Evolutionary conservation across 2,888 invertebrate species (phyloP).

Genomic region (Odontomyia ornata): DNA sequence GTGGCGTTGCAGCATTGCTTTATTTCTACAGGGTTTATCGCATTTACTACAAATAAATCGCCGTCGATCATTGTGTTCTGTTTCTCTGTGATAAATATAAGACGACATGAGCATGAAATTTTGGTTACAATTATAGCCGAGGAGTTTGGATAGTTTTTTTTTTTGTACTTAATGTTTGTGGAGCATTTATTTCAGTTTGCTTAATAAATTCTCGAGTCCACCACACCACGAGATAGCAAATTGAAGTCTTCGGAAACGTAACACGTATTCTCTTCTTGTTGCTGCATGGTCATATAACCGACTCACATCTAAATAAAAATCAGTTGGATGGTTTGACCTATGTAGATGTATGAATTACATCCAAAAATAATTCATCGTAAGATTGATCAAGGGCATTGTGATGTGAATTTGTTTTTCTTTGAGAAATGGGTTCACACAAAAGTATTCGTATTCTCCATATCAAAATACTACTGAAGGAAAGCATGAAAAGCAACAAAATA

Average conservation of each 20-base stretch:
- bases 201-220: too few species aligned
- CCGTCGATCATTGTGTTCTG: constrained; percentile 71
- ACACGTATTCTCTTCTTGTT: constrained; percentile 12
- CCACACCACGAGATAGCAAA: too few species aligned
- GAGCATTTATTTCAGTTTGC: too few species aligned
- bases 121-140: constrained; percentile 56
- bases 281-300: background rate
- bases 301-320: constrained; percentile 26
- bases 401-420: constrained; percentile 51
- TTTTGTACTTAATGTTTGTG: too few species aligned
- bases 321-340: background rate
- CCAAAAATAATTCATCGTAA: constrained; percentile 32
- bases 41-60: constrained; percentile 80
- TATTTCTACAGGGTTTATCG: constrained; percentile 78
- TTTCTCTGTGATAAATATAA: constrained; percentile 77
- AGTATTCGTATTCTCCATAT: constrained; percentile 51
- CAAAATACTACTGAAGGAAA: constrained; percentile 54
- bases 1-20: constrained; percentile 78
- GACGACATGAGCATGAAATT: constrained; percentile 73
- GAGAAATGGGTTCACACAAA: too few species aligned
- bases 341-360: background rate
- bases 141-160: background rate
- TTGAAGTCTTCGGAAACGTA: constrained; percentile 51
- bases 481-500: constrained; percentile 56
- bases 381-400: constrained; percentile 53